Base-by-base conservation (phyloP, 1,140 invertebrate species). In the Aphelenchoides fujianensis region DNA sequence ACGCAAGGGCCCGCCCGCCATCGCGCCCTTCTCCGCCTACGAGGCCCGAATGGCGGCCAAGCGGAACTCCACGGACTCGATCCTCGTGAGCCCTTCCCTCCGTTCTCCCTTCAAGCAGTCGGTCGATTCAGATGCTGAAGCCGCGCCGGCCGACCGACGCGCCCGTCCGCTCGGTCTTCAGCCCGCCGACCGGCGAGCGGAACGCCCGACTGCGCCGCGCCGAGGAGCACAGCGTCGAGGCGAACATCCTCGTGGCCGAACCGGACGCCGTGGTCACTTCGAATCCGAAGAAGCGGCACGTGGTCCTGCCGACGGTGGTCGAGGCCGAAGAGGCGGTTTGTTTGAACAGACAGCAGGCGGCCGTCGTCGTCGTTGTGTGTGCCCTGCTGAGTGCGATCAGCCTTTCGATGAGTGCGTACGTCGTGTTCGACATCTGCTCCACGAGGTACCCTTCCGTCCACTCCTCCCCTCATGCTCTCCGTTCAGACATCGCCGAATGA, bases 401-500 rank as follows among this genome's bases (percentile, higher is more conserved):
- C 34, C 34, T 59, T 27, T 19, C 19, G 7, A 7, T 19, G 5
- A 7, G 5, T 23, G 23, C 5, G 5, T 59, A 59, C 34, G 19
- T 59, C 34, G 5, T 59, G 5, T 59, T 30, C 19, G 55, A 59
- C 23, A 19, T 59, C 55, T 59, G 19, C 23, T 59, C 55, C 5
- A 59, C 23, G 12, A 59, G 55, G 55, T 59, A 59, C 28, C 7
- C 55, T 12, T 48, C 12, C 41, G 23, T 48, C 23, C 12, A 48
- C 23, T 48, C 41, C 12, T 12, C 41, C 12, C 12, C 23, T 59
- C 5, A 59, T 7, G 34, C 7, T 59, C 7, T 5, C 5, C 5
- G 55, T 59, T 59, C 19, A 59, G 55, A 59, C 55, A 59, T 59
- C 5, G 19, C 28, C 55, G 55, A 59, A 5, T 59, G 5, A 59